Conservation (phyloP, 2,888 invertebrate genomes). For the Papilio demoleus region DNA sequence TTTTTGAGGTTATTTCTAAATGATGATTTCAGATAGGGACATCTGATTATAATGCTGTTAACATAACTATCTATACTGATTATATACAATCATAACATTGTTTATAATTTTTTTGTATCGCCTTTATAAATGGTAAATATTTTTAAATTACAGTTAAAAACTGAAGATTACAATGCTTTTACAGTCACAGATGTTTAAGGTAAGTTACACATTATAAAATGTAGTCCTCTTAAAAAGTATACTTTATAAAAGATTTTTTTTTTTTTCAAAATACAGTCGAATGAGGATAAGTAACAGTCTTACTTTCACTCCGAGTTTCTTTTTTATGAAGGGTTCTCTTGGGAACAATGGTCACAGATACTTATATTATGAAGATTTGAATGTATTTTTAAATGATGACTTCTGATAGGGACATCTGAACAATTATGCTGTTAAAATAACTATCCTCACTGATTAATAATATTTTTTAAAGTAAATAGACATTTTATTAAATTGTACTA, state of each 20-base stretch:
- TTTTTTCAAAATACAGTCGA: too few species aligned
- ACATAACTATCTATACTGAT: slow-evolving; percentile 48
- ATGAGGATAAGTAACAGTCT: too few species aligned
- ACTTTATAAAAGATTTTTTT: too few species aligned
- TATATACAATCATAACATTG: neutral
- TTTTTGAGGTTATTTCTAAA: slow-evolving; percentile 25
- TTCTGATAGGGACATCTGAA: slow-evolving; percentile 77
- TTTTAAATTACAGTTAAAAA: slow-evolving; percentile 6
- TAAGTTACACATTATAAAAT: neutral
- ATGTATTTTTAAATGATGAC: slow-evolving; percentile 73
- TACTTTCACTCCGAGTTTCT: too few species aligned
- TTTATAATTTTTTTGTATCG: neutral
- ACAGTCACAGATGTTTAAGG: neutral
- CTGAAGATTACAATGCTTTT: neutral
- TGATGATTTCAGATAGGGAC: slow-evolving; percentile 51
- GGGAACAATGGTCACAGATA: too few species aligned
- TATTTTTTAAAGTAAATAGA: neutral
- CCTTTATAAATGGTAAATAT: neutral
- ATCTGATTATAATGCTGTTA: slow-evolving; percentile 50
- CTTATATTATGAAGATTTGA: too few species aligned
- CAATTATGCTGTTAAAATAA: slow-evolving; percentile 68
- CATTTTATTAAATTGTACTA: neutral
- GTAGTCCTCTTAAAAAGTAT: neutral
- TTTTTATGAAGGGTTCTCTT: too few species aligned
- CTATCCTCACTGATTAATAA: slow-evolving; percentile 62